Percentiles rank a stretch among this genome's conserved stretches.
phyloP scores from a whole-genome alignment of 2,797 vertebrate species.

The Melanogrammus aeglefinus region DNA sequence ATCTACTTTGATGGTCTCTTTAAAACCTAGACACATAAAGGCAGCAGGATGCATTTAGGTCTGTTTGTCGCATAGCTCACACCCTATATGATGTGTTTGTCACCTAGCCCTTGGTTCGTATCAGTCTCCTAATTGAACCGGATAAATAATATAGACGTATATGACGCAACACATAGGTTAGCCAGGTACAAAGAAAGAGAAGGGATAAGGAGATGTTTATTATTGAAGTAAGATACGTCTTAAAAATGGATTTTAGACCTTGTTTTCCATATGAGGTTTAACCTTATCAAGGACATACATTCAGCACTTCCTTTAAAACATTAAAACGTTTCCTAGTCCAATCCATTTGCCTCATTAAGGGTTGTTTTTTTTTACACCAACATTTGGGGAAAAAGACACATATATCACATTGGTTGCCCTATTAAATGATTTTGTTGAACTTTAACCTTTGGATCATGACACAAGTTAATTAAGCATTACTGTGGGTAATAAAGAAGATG shows the following conservation, averaged over 20 bases:
- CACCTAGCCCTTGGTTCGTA: not conserved
- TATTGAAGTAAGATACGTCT: not conserved
- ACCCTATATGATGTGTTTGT: not conserved
- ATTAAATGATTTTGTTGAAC: slow-evolving; percentile 72
- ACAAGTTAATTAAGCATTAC: slow-evolving; percentile 74
- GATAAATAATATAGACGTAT: not conserved
- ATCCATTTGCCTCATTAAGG: not conserved
- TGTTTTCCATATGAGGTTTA: not conserved
- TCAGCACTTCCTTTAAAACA: not conserved
- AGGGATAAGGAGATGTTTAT: not conserved
- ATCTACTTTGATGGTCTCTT: slow-evolving; percentile 3
- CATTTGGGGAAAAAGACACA: not conserved
- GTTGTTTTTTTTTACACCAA: not conserved
- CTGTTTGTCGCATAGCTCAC: slow-evolving; percentile 6
- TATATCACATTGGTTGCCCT: slow-evolving; percentile 64
- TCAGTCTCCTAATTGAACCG: not conserved
- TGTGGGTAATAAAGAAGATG: slow-evolving; percentile 74
- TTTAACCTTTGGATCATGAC: slow-evolving; percentile 62
- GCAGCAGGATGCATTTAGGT: not conserved
- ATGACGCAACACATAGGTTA: not conserved
- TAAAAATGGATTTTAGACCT: not conserved
- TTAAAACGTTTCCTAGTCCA: not conserved
- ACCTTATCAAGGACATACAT: not conserved
- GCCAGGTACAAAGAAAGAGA: not conserved
- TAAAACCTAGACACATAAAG: not conserved